Base-by-base conservation (phyloP, 2,888 invertebrate species). In the Tortricodes alternella region DNA sequence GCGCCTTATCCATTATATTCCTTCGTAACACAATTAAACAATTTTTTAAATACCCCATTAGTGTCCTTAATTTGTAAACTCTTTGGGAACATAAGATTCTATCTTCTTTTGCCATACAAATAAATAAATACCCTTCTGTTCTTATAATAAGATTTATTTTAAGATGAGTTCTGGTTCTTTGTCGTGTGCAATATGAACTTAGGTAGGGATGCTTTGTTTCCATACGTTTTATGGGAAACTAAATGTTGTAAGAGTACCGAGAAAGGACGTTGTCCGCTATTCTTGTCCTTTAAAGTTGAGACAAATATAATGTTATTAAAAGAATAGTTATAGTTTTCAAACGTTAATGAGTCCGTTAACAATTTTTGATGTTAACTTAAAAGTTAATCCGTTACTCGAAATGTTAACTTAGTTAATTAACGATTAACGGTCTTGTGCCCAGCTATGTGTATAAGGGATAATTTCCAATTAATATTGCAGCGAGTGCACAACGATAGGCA, bases 41-140 rank as follows among this genome's bases (percentile, higher is more conserved):
- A 65, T 66, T 70, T 70, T 70, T 70, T 66, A 70, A 67, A 68
- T 65, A 62, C 66, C 67, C 68, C 68, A 70, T 70, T 70, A 70
- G 70, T 61, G 65, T 62, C 66, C 60, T 68, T 70, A 68, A 70
- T 70, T 70, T 67, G 70, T 65, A 64, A 64, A 53, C 58, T 62
- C 55, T 37, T 50, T 44, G 55, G 50, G 18, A 16, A 24, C 38
- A 61, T 52, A 59, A 60, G 60, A 48, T 53, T 53, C 53, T 56
- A 60, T 58, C 53, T 59, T 39, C 9, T 50, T 44, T 38, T 7
- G 7, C 32, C 3, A n/a, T 23, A 23, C 29, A 32, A 37, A 4
- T 13, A n/a, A 37, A 38, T 8, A n/a, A 2, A 9, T 32, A 38
- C 44, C 37, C 6, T 44, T 3, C n/a, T 9, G 0, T 4, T 8